A percentile compares a stretch with the other conserved stretches of the same genome.
phyloP scores from a whole-genome alignment of 2,888 invertebrate species.

The Tineola bisselliella region DNA sequence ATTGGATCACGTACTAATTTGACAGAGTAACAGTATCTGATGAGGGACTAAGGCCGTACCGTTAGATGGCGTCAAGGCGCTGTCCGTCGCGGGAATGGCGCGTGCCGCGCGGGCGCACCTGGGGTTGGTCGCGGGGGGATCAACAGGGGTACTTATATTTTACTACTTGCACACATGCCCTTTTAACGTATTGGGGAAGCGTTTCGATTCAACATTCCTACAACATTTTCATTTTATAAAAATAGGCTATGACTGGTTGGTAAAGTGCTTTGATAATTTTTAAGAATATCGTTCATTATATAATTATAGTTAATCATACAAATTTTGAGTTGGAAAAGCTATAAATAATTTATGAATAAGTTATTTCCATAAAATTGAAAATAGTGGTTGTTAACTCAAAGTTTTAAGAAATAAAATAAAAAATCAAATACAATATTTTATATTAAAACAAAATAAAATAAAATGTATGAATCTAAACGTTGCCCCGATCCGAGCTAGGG shows the following conservation, averaged over 20 bases:
- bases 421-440: too few species aligned
- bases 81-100: constrained; percentile 61
- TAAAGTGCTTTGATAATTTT: too few species aligned
- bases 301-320: too few species aligned
- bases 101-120: constrained; percentile 62
- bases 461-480: constrained; percentile 19
- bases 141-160: constrained; percentile 64
- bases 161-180: constrained; percentile 66
- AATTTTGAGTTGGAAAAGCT: too few species aligned
- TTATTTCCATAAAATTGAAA: too few species aligned
- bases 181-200: constrained; percentile 51
- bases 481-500: constrained; percentile 16
- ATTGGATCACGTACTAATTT: constrained; percentile 35
- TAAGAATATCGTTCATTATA: too few species aligned
- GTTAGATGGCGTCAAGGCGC: constrained; percentile 59
- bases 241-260: too few species aligned
- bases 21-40: constrained; percentile 24
- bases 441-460: not conserved
- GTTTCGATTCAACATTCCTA: constrained; percentile 25
- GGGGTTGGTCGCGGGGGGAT: constrained; percentile 62
- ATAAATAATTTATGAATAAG: too few species aligned
- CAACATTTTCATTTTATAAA: too few species aligned
- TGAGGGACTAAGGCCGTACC: constrained; percentile 23
- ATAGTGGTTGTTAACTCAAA: too few species aligned
- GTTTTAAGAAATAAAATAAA: too few species aligned